Evolutionary conservation across 2,797 vertebrate genomes (phyloP).

Genomic region (Lithobates sylvaticus): DNA sequence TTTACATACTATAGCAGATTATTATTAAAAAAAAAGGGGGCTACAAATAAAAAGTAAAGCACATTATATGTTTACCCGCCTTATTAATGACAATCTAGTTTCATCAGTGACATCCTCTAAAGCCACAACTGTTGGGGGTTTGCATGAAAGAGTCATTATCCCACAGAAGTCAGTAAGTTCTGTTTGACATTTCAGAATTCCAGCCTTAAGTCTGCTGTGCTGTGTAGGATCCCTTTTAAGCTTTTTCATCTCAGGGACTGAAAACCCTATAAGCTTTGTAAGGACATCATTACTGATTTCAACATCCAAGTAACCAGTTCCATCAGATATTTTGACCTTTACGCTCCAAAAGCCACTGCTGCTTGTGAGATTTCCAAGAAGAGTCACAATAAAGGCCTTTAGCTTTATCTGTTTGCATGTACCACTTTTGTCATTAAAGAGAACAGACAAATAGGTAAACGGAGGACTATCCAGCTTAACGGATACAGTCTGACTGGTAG

Average conservation of each 20-base stretch:
- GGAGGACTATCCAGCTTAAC: slow-evolving; percentile 77
- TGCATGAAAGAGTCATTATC: slow-evolving; percentile 86
- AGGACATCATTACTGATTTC: slow-evolving; percentile 87
- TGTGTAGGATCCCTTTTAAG: slow-evolving; percentile 83
- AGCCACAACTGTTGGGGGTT: slow-evolving; percentile 79
- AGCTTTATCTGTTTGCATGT: slow-evolving; percentile 75
- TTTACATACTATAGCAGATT: too few species aligned
- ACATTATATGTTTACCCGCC: slow-evolving; percentile 70
- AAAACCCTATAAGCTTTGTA: slow-evolving; percentile 88
- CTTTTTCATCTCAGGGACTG: slow-evolving; percentile 83
- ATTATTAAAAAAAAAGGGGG: too few species aligned
- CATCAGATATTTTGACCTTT: slow-evolving; percentile 89
- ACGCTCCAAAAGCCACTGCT: slow-evolving; percentile 83
- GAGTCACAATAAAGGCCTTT: slow-evolving; percentile 95
- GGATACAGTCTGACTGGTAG: slow-evolving; percentile 55
- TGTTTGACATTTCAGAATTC: slow-evolving; percentile 89
- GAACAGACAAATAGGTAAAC: slow-evolving; percentile 86
- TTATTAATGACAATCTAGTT: slow-evolving; percentile 79
- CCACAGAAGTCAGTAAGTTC: slow-evolving; percentile 94
- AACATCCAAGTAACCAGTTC: slow-evolving; percentile 90
- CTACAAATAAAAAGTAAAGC: neutral
- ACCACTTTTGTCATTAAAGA: slow-evolving; percentile 73
- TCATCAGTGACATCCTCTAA: slow-evolving; percentile 76
- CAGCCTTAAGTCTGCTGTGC: slow-evolving; percentile 78
- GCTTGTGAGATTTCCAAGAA: slow-evolving; percentile 86